phyloP scores from a whole-genome alignment of 2,797 vertebrate genomes.

The Poeciliopsis presidionis region DNA sequence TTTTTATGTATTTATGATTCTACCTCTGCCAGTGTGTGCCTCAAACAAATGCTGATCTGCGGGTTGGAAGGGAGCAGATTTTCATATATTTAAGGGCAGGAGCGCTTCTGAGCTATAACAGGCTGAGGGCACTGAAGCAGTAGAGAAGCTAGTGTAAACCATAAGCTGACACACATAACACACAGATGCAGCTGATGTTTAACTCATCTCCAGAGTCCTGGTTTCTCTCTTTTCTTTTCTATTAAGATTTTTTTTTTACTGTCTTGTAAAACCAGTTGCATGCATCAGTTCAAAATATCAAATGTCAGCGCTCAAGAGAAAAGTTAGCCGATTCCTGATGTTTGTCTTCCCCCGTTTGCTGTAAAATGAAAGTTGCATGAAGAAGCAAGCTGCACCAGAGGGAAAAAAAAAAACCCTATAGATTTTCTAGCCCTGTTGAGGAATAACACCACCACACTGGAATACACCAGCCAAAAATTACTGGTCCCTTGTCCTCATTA shows the following conservation, averaged over 20 bases:
- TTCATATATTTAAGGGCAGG: slow-evolving; percentile 72
- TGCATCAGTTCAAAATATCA: not conserved
- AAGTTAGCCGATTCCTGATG: not conserved
- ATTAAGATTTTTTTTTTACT: not conserved
- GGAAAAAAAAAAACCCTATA: not conserved
- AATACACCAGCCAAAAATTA: not conserved
- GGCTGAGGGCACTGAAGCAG: slow-evolving; percentile 67
- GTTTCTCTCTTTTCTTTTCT: slow-evolving; percentile 9
- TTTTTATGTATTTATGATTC: slow-evolving; percentile 8
- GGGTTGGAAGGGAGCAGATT: slow-evolving; percentile 62
- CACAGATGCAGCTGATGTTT: slow-evolving; percentile 29
- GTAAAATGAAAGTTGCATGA: not conserved
- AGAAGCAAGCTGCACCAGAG: not conserved
- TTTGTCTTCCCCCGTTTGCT: not conserved
- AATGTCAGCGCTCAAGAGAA: not conserved
- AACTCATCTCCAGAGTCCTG: slow-evolving; percentile 18
- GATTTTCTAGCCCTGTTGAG: not conserved
- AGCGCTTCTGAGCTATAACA: slow-evolving; percentile 65
- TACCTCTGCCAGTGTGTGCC: slow-evolving; percentile 26
- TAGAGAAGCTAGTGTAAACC: slow-evolving; percentile 67
- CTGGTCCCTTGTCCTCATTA: not conserved
- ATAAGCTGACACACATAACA: slow-evolving; percentile 53
- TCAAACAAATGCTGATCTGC: slow-evolving; percentile 66
- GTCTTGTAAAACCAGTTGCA: not conserved
- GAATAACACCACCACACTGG: not conserved